phyloP scores from a whole-genome alignment of 2,797 vertebrate species.

The Leontocebus nigricollis region DNA sequence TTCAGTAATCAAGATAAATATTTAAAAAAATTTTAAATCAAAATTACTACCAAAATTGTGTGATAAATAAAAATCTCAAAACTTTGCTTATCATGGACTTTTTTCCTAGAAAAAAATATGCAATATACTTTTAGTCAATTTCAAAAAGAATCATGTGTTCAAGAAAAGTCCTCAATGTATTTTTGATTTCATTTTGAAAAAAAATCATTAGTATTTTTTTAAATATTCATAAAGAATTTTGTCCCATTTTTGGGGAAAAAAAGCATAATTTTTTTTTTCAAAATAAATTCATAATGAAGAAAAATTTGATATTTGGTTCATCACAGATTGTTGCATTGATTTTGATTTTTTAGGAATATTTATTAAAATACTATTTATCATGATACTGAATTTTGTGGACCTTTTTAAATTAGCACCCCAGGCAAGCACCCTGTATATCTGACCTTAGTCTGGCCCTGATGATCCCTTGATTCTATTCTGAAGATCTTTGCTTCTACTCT shows the following conservation, averaged over 20 bases:
- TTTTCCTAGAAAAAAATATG: neutral
- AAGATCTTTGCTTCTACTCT: neutral
- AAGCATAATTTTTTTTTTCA: neutral
- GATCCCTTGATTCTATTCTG: neutral
- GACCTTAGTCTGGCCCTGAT: neutral
- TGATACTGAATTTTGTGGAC: neutral
- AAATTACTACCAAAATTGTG: constrained; percentile 15
- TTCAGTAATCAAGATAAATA: neutral
- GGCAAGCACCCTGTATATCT: neutral
- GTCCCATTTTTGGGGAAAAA: neutral
- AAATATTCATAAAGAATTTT: neutral
- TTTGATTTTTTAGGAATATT: neutral
- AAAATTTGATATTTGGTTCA: neutral
- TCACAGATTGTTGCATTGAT: neutral
- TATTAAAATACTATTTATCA: neutral
- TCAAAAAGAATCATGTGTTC: neutral
- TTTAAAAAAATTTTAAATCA: neutral
- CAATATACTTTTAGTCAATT: neutral
- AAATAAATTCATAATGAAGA: neutral
- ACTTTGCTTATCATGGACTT: neutral
- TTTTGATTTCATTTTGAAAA: neutral
- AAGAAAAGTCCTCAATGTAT: neutral
- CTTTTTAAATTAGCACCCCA: neutral
- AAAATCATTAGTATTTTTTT: neutral
- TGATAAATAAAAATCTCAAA: neutral